These are phyloP conservation scores for Drosophila buzzatii DNA, from an alignment of 2,888 invertebrate genomes.

Conservation along the genomic window DNA sequence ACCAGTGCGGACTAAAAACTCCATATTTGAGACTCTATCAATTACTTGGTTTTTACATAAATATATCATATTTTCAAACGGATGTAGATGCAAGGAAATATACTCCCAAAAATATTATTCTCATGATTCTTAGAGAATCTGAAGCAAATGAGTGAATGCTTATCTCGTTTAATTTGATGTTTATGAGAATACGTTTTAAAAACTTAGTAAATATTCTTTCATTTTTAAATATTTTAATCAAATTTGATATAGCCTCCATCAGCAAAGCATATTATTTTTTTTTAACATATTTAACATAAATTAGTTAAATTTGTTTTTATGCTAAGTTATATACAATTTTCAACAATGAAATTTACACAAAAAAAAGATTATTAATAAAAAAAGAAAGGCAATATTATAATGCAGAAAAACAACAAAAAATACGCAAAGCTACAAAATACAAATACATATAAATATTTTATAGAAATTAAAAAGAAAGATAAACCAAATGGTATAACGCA, in stretches of 20 bases:
- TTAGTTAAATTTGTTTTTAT: not conserved
- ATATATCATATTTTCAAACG: not conserved
- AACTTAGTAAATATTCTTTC: not conserved
- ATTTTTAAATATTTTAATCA: not conserved
- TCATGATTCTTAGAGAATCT: not conserved
- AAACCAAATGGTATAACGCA: conserved; percentile 37
- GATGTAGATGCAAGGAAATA: not conserved
- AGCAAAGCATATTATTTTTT: not conserved
- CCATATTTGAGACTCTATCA: not conserved
- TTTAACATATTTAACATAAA: not conserved
- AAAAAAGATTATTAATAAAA: conserved; percentile 9
- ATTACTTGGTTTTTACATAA: not conserved
- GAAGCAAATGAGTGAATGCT: not conserved
- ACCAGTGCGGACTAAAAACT: conserved; percentile 41
- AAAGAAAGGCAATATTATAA: conserved; percentile 41
- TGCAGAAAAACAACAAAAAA: conserved; percentile 19
- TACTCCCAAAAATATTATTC: not conserved
- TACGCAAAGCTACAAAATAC: conserved; percentile 40
- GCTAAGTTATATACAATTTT: conserved; percentile 10
- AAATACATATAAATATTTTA: conserved; percentile 1
- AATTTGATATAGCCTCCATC: not conserved
- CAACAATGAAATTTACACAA: conserved; percentile 16
- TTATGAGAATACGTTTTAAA: not conserved
- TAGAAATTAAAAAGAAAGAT: conserved; percentile 19
- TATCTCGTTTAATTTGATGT: not conserved